Evolutionary conservation across 2,888 invertebrate species (phyloP), one percentile per base, ranked within the genome.

Genomic region (Gnatocerus cornutus): DNA sequence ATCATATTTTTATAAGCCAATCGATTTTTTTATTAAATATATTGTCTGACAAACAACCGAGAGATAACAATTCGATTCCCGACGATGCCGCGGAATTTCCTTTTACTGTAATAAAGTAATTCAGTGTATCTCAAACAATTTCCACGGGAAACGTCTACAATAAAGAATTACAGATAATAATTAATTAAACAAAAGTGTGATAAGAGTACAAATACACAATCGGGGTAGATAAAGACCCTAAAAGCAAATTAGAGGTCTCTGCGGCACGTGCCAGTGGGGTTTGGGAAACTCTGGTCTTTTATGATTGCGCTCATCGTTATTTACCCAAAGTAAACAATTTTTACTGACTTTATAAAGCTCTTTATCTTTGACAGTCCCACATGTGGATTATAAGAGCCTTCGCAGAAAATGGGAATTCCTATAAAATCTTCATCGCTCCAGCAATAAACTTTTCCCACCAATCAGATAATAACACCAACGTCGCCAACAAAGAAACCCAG

Each of bases 381-480:
- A 21, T 10, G 14, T 10, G 16, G 16, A 16, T n/a, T 5, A 37
- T 37, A 37, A 37, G 4, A 21, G 21, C 7, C 37, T n/a, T n/a
- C 37, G 2, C 37, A n/a, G 37, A 2, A 7, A 37, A 37, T 1
- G 1, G 7, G 37, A 37, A 37, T 37, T n/a, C 37, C 4, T 7
- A 37, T 41, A 41, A 41, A 41, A 41, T 41, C 41, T 12, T 41
- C 41, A 41, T 52, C 14, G 12, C 33, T 52, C 30, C 52, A 4
- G 29, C 52, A 52, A 30, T 52, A 33, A 13, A 33, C 52, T 52
- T 29, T 50, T 50, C 50, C 59, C 59, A 13, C 55, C 53, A 39
- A 53, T 53, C 46, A 45, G 53, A 56, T 46, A 56, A 59, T 59
- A 59, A 59, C 46, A 46, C 45, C 45, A 46, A 65, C 56, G 27